These are phyloP conservation scores for Epsilonema sp. DNA, from an alignment of 2,888 invertebrate species.

Conservation along the genomic window DNA sequence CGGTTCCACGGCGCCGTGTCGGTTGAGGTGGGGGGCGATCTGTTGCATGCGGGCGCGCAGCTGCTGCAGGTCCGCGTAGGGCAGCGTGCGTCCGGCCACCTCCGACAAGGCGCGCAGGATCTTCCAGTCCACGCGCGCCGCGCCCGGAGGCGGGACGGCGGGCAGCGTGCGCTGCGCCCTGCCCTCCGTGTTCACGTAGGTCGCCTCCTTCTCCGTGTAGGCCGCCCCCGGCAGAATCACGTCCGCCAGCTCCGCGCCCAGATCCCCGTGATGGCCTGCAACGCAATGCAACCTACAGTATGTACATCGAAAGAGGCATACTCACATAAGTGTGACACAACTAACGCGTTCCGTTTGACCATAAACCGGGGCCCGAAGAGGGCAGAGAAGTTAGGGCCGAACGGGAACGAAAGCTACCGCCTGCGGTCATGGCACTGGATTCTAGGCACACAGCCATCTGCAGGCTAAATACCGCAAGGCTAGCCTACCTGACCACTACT, in stretches of 20 bases:
- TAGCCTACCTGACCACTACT: too few species aligned
- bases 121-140: constrained; percentile 94
- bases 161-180: constrained; percentile 52
- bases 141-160: constrained; percentile 26
- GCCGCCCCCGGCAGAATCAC: constrained; percentile 78
- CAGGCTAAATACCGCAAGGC: too few species aligned
- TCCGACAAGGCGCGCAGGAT: constrained; percentile 87
- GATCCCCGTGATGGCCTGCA: constrained; percentile 82
- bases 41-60: constrained; percentile 52
- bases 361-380: too few species aligned
- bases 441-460: too few species aligned
- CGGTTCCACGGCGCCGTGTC: constrained; percentile 59
- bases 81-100: constrained; percentile 50
- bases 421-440: too few species aligned
- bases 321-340: background rate
- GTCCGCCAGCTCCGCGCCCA: constrained; percentile 75
- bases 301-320: background rate
- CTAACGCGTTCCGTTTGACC: background rate
- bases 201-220: constrained; percentile 94
- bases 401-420: background rate
- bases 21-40: constrained; percentile 65
- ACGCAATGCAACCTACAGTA: background rate
- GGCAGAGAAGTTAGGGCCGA: background rate
- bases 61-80: constrained; percentile 67
- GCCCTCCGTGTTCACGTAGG: constrained; percentile 93